Evolutionary conservation across 2,888 invertebrate species (phyloP), one percentile per base, ranked within the genome.

Genomic region (Cataglyphis altisquamis): DNA sequence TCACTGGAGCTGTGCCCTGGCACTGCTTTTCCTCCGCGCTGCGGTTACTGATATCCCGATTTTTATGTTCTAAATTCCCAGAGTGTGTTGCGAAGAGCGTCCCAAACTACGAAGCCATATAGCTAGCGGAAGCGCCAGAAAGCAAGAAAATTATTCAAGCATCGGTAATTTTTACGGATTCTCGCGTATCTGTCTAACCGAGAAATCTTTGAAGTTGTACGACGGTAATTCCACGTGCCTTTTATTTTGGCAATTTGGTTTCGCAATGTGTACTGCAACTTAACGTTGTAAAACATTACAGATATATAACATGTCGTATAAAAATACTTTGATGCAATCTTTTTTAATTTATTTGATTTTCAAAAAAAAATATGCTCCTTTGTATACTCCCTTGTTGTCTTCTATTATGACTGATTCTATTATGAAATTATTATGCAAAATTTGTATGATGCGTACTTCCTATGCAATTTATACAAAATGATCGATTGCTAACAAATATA

Each of bases 1-100:
- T 88, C 88, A 72, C 67, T 68, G 77, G 83, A 86, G 84, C 74
- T 82, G 66, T 84, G 84, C 84, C 88, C 74, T 21, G 57, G 60
- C 12, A 29, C 64, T 64, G 75, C 77, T 70, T 82, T 57, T 72
- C 55, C 67, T 67, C 39, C 18, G 25, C 39, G 25, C 29, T 39
- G 52, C 29, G 77, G 39, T 60, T 39, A 32, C 60, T 60, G 80
- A 83, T 83, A 83, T 81, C 62, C 9, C 29, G 57, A 60, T 64
- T 74, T 83, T 55, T 67, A 57, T 39, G 82, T 73, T 74, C 73
- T 39, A 73, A 82, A 82, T 85, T 70, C 62, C 41, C 57, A 29
- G 52, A 52, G 66, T 45, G 57, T 75, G 80, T 81, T 62, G 29
- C 45, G 18, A 5, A 41, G 9, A 52, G 39, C 39, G 48, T 29